These are phyloP conservation scores for Spea bombifrons DNA, from an alignment of 2,113 vertebrate genomes.

Conservation along the genomic window DNA sequence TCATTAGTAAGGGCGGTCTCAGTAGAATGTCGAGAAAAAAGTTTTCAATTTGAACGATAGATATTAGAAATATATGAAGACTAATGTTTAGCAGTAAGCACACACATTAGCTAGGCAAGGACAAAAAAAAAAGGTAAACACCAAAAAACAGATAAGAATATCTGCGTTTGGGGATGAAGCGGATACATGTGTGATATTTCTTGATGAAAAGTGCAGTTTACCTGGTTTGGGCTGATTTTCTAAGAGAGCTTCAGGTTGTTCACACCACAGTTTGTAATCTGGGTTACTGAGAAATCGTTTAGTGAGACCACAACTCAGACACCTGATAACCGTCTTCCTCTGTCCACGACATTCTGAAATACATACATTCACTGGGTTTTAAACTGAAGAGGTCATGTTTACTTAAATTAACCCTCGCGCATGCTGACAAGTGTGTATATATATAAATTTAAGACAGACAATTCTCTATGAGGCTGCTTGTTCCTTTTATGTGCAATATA, in stretches of 20 bases:
- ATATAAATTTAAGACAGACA: too few relatives aligned
- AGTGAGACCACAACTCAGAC: slow-evolving; percentile 68
- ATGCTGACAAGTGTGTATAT: too few relatives aligned
- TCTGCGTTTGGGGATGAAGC: neutral
- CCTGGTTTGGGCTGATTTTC: slow-evolving; percentile 61
- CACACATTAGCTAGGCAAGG: neutral
- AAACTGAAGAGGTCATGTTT: too few relatives aligned
- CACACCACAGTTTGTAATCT: slow-evolving; percentile 68
- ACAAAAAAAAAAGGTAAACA: neutral
- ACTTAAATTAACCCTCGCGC: too few relatives aligned
- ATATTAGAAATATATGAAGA: too few relatives aligned
- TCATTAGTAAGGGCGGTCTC: too few relatives aligned
- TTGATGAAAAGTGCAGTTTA: slow-evolving; percentile 24
- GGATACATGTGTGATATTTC: neutral
- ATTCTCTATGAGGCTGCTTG: too few relatives aligned
- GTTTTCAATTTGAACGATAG: too few relatives aligned
- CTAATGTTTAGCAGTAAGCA: too few relatives aligned
- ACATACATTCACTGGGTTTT: too few relatives aligned
- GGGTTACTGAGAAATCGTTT: slow-evolving; percentile 69
- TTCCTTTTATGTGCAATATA: too few relatives aligned
- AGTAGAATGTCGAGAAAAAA: too few relatives aligned
- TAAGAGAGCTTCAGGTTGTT: slow-evolving; percentile 68
- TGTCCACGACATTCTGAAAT: slow-evolving; percentile 54
- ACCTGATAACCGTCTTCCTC: slow-evolving; percentile 63
- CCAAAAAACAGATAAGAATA: neutral